Conservation (phyloP, 1,140 invertebrate species). For the Drosophila parabipectinata region DNA sequence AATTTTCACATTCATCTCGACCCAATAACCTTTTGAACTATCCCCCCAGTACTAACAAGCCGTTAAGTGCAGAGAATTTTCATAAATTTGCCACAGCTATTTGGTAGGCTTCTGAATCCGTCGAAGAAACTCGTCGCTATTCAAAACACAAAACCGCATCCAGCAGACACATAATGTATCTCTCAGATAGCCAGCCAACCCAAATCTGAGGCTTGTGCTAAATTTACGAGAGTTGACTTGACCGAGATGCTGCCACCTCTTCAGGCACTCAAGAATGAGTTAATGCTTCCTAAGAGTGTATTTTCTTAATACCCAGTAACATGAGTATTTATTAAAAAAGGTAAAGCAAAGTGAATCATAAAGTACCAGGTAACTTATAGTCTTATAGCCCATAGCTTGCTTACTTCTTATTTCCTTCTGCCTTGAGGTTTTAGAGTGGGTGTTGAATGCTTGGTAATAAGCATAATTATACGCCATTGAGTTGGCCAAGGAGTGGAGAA, state of each 20-base stretch:
- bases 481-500: constrained; percentile 51
- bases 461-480: constrained; percentile 74
- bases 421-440: constrained; percentile 55
- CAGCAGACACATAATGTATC: constrained; percentile 13
- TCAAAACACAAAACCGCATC: constrained; percentile 42
- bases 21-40: constrained; percentile 62
- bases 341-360: too few species aligned
- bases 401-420: constrained; percentile 19
- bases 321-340: too few species aligned
- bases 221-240: constrained; percentile 52
- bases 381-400: background rate
- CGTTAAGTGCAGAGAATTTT: constrained; percentile 47
- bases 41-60: constrained; percentile 16
- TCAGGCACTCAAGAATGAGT: background rate
- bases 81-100: constrained; percentile 67
- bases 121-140: constrained; percentile 29
- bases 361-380: constrained; percentile 2
- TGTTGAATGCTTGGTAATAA: constrained; percentile 78
- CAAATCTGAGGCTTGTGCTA: constrained; percentile 27
- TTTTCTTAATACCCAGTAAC: too few species aligned
- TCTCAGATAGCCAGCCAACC: constrained; percentile 11
- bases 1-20: constrained; percentile 60
- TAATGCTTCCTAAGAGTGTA: background rate
- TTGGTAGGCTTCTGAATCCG: constrained; percentile 46
- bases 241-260: background rate